Evolutionary conservation across 2,888 invertebrate species (phyloP).

Genomic region (Laspeyria flexula): DNA sequence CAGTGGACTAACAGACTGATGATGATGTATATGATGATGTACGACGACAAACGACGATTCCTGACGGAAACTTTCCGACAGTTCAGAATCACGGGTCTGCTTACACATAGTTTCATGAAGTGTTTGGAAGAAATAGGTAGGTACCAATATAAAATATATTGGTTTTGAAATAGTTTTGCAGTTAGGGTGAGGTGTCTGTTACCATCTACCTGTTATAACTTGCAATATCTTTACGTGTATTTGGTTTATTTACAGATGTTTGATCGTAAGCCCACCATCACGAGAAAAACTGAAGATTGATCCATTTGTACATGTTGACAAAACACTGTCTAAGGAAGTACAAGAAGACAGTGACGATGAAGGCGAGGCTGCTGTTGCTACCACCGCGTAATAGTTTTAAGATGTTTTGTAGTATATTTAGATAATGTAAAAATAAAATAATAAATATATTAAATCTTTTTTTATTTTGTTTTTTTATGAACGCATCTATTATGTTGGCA

Average conservation of each 20-base stretch:
- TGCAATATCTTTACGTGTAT: too few relatives aligned
- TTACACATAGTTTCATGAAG: too few relatives aligned
- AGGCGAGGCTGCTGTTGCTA: slow-evolving; percentile 62
- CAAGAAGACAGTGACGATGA: slow-evolving; percentile 80
- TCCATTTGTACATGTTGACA: slow-evolving; percentile 83
- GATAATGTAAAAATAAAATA: slow-evolving; percentile 40
- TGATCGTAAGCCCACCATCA: slow-evolving; percentile 88
- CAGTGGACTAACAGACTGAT: too few relatives aligned
- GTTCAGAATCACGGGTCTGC: too few relatives aligned
- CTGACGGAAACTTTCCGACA: too few relatives aligned
- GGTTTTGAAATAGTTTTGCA: too few relatives aligned
- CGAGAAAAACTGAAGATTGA: slow-evolving; percentile 89
- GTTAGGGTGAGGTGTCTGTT: too few relatives aligned
- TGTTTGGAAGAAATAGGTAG: too few relatives aligned
- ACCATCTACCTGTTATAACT: too few relatives aligned
- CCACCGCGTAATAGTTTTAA: slow-evolving; percentile 50
- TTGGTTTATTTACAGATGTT: slow-evolving; percentile 82
- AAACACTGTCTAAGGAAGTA: slow-evolving; percentile 65
- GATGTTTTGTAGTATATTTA: slow-evolving; percentile 34
- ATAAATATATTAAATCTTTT: slow-evolving; percentile 19
- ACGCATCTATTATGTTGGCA: slow-evolving; percentile 31
- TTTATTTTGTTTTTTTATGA: slow-evolving; percentile 9
- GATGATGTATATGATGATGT: too few relatives aligned
- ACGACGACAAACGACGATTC: too few relatives aligned
- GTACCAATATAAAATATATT: too few relatives aligned